Conservation (phyloP, 2,888 invertebrate species). For the Ceraclea dissimilis region DNA sequence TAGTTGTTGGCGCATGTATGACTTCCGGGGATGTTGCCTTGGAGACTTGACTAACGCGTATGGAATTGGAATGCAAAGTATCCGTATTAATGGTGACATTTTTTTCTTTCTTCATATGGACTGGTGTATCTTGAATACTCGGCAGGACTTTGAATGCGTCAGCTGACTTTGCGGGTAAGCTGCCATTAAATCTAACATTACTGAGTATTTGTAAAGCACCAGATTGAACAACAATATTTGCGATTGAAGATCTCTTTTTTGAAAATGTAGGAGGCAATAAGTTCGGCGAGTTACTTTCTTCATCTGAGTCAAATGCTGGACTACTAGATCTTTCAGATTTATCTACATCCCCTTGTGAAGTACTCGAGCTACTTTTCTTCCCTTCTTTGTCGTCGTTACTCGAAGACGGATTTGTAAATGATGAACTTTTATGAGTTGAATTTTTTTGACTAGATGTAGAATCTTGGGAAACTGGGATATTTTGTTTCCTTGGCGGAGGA, state of each 20-base stretch:
- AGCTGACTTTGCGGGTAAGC: conserved; percentile 35
- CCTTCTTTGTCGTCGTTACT: conserved; percentile 45
- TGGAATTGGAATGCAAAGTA: not conserved
- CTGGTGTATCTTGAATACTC: conserved; percentile 28
- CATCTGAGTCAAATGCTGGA: conserved; percentile 91
- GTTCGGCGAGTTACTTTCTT: conserved; percentile 54
- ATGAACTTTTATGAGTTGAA: conserved; percentile 51
- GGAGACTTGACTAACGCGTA: not conserved
- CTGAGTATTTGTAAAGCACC: conserved; percentile 48
- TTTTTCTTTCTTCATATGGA: not conserved
- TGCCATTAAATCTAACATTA: conserved; percentile 47
- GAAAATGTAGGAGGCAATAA: conserved; percentile 46
- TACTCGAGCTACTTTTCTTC: conserved; percentile 33
- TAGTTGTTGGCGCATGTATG: conserved; percentile 40
- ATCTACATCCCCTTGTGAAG: conserved; percentile 52
- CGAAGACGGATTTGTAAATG: conserved; percentile 50
- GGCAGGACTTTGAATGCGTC: conserved; percentile 26
- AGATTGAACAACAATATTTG: conserved; percentile 61
- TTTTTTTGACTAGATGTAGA: conserved; percentile 56
- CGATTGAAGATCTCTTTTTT: conserved; percentile 58
- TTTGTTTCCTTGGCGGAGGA: conserved; percentile 28
- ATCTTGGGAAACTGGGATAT: conserved; percentile 46
- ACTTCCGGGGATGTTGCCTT: conserved; percentile 27
- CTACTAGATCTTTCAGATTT: conserved; percentile 83
- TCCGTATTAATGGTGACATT: not conserved